Conservation (phyloP, 2,797 vertebrate genomes). For the Pipistrellus pipistrellus region DNA sequence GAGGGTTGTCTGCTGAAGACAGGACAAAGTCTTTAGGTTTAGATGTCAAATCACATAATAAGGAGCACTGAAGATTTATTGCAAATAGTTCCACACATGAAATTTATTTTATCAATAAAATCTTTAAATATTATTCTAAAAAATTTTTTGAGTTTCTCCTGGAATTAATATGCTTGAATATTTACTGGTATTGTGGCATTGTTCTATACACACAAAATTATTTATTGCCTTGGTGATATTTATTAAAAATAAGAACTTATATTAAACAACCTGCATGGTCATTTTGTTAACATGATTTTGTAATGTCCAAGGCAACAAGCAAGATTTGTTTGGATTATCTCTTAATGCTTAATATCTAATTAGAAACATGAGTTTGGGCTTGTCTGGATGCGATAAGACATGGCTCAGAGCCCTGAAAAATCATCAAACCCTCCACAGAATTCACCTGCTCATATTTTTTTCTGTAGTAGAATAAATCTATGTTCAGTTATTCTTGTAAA, state of each 20-base stretch:
- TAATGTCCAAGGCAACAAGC: not conserved
- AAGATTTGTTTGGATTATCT: not conserved
- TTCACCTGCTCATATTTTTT: not conserved
- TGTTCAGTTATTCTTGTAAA: slow-evolving; percentile 26
- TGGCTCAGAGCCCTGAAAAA: not conserved
- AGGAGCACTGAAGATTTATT: not conserved
- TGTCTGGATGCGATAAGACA: not conserved
- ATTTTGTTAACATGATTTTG: not conserved
- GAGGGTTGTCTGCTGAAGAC: not conserved
- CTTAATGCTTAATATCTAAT: not conserved
- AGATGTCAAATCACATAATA: not conserved
- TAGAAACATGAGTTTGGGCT: not conserved
- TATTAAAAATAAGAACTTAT: slow-evolving; percentile 23
- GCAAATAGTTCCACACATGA: not conserved
- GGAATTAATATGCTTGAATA: not conserved
- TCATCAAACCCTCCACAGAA: not conserved
- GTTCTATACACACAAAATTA: not conserved
- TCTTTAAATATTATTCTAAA: not conserved
- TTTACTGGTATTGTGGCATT: not conserved
- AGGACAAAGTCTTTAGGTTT: not conserved
- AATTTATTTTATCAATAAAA: not conserved
- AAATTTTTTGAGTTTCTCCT: not conserved
- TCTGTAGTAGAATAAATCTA: not conserved
- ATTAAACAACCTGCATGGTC: not conserved
- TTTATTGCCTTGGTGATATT: not conserved